phyloP scores from a whole-genome alignment of 2,113 vertebrate genomes.

The Microcebus tavaratra region DNA sequence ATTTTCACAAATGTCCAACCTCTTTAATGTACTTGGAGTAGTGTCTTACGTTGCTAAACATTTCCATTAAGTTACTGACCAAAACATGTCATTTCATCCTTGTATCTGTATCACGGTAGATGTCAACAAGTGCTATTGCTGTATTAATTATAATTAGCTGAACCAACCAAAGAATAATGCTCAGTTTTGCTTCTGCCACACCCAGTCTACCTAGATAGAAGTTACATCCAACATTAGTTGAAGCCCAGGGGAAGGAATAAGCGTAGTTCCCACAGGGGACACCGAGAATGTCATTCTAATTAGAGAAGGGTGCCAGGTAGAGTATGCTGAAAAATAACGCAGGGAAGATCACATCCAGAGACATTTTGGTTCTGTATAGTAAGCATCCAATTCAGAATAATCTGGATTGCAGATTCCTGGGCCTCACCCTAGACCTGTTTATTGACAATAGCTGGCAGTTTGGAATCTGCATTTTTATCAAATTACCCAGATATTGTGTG shows the following conservation, averaged over 20 bases:
- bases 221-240: background rate
- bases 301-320: background rate
- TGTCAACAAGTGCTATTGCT: background rate
- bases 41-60: background rate
- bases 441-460: background rate
- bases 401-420: background rate
- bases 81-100: background rate
- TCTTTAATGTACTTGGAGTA: background rate
- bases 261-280: background rate
- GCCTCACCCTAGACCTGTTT: background rate
- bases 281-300: background rate
- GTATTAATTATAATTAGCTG: background rate
- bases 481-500: background rate
- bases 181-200: slow-evolving; percentile 6
- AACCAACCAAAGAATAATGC: background rate
- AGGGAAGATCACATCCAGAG: background rate
- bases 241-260: background rate
- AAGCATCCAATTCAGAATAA: background rate
- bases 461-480: background rate
- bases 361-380: background rate
- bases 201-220: background rate
- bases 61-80: background rate
- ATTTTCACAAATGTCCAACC: background rate
- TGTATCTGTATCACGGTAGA: background rate
- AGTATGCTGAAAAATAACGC: background rate